Evolutionary conservation across 2,797 vertebrate species (phyloP), one percentile per base, ranked within the genome.

Genomic region (Danio kyathit): DNA sequence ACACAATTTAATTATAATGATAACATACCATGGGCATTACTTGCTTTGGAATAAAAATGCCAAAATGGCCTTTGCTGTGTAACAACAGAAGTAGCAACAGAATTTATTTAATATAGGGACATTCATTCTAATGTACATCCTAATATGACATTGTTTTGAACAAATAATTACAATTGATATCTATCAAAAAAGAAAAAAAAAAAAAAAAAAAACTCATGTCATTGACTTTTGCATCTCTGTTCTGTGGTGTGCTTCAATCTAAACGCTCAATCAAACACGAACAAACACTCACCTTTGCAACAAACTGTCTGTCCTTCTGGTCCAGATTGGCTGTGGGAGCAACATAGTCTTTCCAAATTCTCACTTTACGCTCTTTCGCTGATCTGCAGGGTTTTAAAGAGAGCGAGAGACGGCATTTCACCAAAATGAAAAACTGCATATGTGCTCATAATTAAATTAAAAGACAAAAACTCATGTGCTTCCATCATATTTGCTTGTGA

Each of bases 311-410:
- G 93, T 99, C 98, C 92, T 99, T 99, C 93, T 95, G 96, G 82
- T 99, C 97, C 93, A 99, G 86, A 91, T 98, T 99, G 79, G 97
- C 97, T 2, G 97, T 99, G 79, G 97, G 97, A 0, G 97, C 95
- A 76, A 99, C 97, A 0, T 99, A 99, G 91, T 99, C 97, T 91
- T 97, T 97, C 98, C 98, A 99, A 88, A 99, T 99, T 85, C 97
- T 91, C 83, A 97, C 90, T 89, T 97, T 97, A 77, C 94, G 96
- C 67, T 99, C 97, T 88, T 99, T 99, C 74, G 97, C 97, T 49
- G 95, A 96, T 86, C 98, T 99, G 89, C 76, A 52, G 6, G 5
- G 49, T 74, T 14, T 71, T 44, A 85, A 2, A 79, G 48, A 79
- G 48, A 49, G 13, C 21, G 11, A 46, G 2, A 12, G 11, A 51